Percentiles rank a stretch among this genome's conserved stretches.
Evolutionary conservation across 2,797 vertebrate genomes (phyloP).

Genomic region (Falco biarmicus): DNA sequence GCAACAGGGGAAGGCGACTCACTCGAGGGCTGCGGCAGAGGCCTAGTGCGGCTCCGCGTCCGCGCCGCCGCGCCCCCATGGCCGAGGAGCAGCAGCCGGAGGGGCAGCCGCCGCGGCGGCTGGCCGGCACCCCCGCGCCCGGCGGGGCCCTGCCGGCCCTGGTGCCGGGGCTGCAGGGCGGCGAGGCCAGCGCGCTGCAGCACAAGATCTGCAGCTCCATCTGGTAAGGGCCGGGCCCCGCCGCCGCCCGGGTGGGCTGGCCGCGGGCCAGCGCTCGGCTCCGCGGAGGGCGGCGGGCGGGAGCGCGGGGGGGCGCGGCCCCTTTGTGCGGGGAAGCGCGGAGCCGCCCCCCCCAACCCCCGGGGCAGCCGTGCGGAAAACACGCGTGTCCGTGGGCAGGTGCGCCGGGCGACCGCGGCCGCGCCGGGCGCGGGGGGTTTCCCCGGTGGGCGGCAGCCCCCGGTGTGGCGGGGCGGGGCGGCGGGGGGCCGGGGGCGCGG

Average conservation of each 20-base stretch:
- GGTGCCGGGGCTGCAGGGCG: conserved; percentile 89
- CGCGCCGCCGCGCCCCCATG: conserved; percentile 76
- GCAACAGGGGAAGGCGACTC: conserved; percentile 79
- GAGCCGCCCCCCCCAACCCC: background rate
- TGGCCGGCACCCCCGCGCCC: conserved; percentile 56
- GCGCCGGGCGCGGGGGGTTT: background rate
- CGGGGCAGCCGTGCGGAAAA: background rate
- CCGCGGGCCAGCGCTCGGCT: background rate
- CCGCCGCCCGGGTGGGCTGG: background rate
- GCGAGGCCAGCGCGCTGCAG: conserved; percentile 91
- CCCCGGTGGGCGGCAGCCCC: background rate
- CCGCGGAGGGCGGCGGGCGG: too few relatives aligned
- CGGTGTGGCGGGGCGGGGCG: background rate
- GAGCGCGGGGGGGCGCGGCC: background rate
- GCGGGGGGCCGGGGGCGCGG: background rate
- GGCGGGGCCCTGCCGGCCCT: conserved; percentile 84
- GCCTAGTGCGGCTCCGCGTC: conserved; percentile 83
- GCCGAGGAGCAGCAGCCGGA: conserved; percentile 88
- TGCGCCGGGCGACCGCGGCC: background rate
- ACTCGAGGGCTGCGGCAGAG: conserved; percentile 86
- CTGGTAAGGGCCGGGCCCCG: conserved; percentile 84
- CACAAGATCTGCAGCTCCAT: conserved; percentile 95
- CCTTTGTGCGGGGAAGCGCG: background rate
- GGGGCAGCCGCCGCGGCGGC: conserved; percentile 73
- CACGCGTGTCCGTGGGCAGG: background rate